Conservation (phyloP, 2,797 vertebrate genomes). For the Xenops minutus region DNA sequence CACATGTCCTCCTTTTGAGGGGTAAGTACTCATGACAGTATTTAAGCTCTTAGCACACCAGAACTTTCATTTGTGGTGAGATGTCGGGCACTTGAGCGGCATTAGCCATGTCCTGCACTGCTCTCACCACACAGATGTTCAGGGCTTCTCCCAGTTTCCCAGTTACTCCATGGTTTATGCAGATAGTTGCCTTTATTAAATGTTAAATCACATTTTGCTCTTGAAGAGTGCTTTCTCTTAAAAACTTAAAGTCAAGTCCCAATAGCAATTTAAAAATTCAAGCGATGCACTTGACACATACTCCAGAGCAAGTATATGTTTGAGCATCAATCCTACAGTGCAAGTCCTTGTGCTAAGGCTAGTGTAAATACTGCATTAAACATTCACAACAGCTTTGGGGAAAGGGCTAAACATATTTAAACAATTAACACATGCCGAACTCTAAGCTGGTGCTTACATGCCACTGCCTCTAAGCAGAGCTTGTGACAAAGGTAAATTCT, state of each 20-base stretch:
- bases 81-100: background rate
- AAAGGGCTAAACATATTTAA: conserved; percentile 56
- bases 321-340: background rate
- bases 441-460: conserved; percentile 22
- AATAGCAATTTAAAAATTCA: conserved; percentile 5
- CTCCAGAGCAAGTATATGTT: conserved; percentile 16
- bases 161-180: background rate
- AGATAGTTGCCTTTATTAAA: conserved; percentile 12
- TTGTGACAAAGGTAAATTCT: conserved; percentile 61
- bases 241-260: conserved; percentile 6
- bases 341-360: conserved; percentile 32
- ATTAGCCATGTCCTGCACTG: background rate
- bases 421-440: conserved; percentile 57
- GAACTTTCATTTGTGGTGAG: background rate
- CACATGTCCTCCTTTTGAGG: background rate
- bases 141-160: background rate
- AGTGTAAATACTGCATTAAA: conserved; percentile 60
- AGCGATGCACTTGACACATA: background rate
- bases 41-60: background rate
- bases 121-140: background rate
- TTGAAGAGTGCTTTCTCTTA: background rate
- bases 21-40: background rate
- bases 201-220: background rate
- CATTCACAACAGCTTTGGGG: conserved; percentile 58
- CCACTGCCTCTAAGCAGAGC: conserved; percentile 29